These are phyloP conservation scores for Tragulus kanchil DNA, from an alignment of 2,113 vertebrate species.

Conservation along the genomic window DNA sequence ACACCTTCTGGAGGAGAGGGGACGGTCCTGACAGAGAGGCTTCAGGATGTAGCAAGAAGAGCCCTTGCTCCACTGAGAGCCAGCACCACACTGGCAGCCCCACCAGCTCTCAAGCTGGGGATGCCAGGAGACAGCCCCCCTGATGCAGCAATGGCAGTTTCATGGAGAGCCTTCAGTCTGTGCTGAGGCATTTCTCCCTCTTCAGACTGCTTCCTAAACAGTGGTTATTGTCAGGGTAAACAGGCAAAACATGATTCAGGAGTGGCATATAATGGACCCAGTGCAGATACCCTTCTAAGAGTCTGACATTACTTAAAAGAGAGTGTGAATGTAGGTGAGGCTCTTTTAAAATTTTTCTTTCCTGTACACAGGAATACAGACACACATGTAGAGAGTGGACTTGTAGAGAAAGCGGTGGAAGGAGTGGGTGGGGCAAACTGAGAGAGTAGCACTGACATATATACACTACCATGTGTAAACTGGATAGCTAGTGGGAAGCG, in stretches of 20 bases:
- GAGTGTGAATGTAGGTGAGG: not conserved
- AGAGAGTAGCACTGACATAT: not conserved
- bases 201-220: not conserved
- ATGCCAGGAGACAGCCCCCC: not conserved
- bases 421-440: not conserved
- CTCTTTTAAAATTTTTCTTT: not conserved
- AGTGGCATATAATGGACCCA: not conserved
- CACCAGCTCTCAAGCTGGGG: not conserved
- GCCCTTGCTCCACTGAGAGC: no score
- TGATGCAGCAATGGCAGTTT: not conserved
- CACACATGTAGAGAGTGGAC: not conserved
- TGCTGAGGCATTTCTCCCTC: not conserved
- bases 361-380: not conserved
- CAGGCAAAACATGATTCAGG: not conserved
- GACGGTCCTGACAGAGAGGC: not conserved
- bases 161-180: not conserved
- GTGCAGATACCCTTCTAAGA: not conserved
- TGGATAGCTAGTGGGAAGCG: not conserved
- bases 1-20: not conserved
- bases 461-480: not conserved
- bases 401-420: not conserved
- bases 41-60: not conserved
- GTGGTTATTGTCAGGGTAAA: not conserved
- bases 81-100: no score
- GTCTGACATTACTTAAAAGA: not conserved